phyloP scores from a whole-genome alignment of 1,140 invertebrate species.

The Caenorhabditis briggsae region DNA sequence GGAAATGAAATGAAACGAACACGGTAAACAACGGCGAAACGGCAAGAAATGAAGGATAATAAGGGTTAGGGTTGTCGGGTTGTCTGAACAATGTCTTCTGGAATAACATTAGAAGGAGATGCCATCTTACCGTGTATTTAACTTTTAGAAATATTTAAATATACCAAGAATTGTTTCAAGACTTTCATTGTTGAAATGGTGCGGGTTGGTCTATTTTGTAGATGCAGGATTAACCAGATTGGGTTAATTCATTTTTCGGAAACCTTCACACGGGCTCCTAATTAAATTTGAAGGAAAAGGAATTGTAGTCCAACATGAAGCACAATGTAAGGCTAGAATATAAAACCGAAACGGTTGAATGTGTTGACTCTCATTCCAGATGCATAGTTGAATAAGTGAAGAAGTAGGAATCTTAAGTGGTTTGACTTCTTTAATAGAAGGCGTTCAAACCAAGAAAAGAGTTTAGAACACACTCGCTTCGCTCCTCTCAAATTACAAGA shows the following conservation, averaged over 20 bases:
- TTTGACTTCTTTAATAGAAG: background rate
- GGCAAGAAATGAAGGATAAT: constrained; percentile 6
- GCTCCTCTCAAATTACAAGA: constrained; percentile 35
- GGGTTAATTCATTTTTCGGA: constrained; percentile 15
- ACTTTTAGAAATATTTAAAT: no score
- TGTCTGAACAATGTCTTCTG: background rate
- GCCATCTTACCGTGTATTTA: no score
- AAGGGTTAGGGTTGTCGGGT: background rate
- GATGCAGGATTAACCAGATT: constrained; percentile 8
- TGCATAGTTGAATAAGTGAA: background rate
- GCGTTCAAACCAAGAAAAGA: background rate
- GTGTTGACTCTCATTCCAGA: no score
- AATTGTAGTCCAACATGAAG: no score
- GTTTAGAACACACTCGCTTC: background rate
- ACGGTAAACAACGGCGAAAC: constrained; percentile 36
- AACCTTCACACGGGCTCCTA: background rate
- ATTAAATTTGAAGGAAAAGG: background rate
- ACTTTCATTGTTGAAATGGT: background rate
- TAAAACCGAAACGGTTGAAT: no score
- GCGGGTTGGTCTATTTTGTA: background rate
- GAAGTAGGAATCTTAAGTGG: constrained; percentile 1
- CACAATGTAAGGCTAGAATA: no score
- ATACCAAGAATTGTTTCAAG: no score
- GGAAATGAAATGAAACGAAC: constrained; percentile 49
- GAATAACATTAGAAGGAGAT: no score